Evolutionary conservation across 2,113 vertebrate species (phyloP).

Genomic region (Periophthalmus modestus): DNA sequence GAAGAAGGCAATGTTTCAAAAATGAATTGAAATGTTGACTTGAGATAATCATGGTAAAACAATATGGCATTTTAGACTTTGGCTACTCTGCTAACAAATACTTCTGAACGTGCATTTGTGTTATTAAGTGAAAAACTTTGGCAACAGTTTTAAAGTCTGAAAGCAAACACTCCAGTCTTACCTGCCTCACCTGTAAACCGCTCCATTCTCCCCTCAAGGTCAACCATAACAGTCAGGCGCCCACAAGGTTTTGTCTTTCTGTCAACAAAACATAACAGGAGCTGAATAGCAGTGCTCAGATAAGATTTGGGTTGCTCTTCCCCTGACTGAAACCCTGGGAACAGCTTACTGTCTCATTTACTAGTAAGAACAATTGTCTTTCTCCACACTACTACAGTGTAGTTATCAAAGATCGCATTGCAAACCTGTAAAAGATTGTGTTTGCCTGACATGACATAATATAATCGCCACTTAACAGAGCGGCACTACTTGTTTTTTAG

Average conservation of each 20-base stretch:
- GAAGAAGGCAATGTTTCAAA: too few relatives aligned
- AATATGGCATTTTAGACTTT: background rate
- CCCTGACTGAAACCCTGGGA: conserved; percentile 37
- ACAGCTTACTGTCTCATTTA: conserved; percentile 33
- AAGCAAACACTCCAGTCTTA: conserved; percentile 49
- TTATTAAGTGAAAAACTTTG: background rate
- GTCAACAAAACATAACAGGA: conserved; percentile 47
- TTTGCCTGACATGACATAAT: conserved; percentile 23
- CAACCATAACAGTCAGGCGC: conserved; percentile 29
- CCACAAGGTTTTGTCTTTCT: conserved; percentile 45
- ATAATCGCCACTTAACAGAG: conserved; percentile 20
- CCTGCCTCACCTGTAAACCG: conserved; percentile 27
- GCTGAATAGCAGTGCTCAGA: conserved; percentile 44
- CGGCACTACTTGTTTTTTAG: conserved; percentile 24
- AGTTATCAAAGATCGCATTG: conserved; percentile 11
- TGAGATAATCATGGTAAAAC: background rate
- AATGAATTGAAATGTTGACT: too few relatives aligned
- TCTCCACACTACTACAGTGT: conserved; percentile 28
- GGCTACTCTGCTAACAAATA: too few relatives aligned
- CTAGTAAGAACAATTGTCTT: conserved; percentile 24
- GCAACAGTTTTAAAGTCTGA: conserved; percentile 15
- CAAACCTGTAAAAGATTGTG: conserved; percentile 27
- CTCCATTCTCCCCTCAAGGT: conserved; percentile 45
- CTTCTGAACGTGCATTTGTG: background rate
- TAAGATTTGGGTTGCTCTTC: conserved; percentile 46